Conservation (phyloP, 2,113 vertebrate genomes). For the Cricetomys ansorgei region DNA sequence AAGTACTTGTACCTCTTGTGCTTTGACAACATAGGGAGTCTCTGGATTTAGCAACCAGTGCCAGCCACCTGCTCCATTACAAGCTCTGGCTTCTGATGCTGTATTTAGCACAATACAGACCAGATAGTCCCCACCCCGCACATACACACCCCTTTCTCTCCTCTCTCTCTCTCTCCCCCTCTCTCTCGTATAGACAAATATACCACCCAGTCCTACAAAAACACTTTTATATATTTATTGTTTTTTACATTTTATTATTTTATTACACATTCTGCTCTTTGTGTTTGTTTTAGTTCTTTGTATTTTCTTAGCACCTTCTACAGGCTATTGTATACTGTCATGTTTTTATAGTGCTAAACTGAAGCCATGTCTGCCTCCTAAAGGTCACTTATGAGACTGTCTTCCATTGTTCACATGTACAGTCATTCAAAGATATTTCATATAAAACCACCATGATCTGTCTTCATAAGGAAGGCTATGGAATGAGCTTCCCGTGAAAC, state of each 20-base stretch:
- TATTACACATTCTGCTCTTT: not conserved
- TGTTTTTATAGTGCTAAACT: conserved; percentile 57
- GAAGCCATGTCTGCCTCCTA: conserved; percentile 66
- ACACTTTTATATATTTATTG: not conserved
- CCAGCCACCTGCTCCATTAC: conserved; percentile 54
- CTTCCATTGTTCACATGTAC: conserved; percentile 31
- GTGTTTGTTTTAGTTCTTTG: conserved; percentile 17
- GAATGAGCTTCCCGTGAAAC: not conserved
- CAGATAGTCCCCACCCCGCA: too few species aligned
- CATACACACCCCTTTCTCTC: not conserved
- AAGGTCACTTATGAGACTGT: conserved; percentile 65
- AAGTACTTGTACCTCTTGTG: not conserved
- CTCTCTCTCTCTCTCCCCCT: not conserved
- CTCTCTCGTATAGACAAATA: not conserved
- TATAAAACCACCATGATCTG: conserved; percentile 27
- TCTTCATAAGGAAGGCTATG: not conserved
- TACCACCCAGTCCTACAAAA: not conserved
- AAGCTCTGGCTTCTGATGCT: not conserved
- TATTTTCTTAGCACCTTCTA: conserved; percentile 57
- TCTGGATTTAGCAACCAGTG: not conserved
- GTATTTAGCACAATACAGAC: not conserved
- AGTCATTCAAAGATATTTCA: conserved; percentile 59
- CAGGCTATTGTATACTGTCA: not conserved
- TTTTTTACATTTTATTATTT: conserved; percentile 32
- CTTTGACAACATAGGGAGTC: not conserved